Evolutionary conservation across 2,113 vertebrate genomes (phyloP).

Genomic region (Myotis yumanensis): DNA sequence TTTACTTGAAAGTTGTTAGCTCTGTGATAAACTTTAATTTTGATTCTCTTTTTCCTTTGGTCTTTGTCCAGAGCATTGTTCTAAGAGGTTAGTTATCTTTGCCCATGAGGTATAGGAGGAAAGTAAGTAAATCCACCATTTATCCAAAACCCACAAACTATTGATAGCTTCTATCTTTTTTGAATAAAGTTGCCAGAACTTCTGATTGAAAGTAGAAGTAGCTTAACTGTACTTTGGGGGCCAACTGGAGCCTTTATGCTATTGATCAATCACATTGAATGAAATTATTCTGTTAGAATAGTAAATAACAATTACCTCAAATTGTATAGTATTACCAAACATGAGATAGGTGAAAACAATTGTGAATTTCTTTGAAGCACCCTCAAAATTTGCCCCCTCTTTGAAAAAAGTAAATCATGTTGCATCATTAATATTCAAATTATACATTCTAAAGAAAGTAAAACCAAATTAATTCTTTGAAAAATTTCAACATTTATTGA

Average conservation of each 20-base stretch:
- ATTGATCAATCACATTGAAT: slow-evolving; percentile 9
- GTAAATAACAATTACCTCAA: background rate
- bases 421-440: slow-evolving; percentile 23
- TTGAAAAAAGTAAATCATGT: slow-evolving; percentile 5
- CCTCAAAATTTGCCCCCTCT: slow-evolving; percentile 15
- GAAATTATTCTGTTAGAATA: slow-evolving; percentile 42
- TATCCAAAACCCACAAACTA: background rate
- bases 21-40: slow-evolving; percentile 20
- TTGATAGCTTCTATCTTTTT: slow-evolving; percentile 24
- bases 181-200: background rate
- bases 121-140: slow-evolving; percentile 26
- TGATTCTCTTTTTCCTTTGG: background rate
- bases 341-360: background rate
- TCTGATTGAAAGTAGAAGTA: slow-evolving; percentile 48
- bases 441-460: slow-evolving; percentile 38
- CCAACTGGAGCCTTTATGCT: background rate
- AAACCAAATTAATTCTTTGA: slow-evolving; percentile 30
- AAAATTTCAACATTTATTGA: background rate
- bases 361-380: background rate
- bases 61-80: slow-evolving; percentile 13
- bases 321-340: slow-evolving; percentile 2
- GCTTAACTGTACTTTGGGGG: background rate
- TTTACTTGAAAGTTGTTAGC: slow-evolving; percentile 41
- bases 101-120: background rate
- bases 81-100: slow-evolving; percentile 1